Base-by-base conservation (phyloP, 1,140 invertebrate species). In the Sinella curviseta region DNA sequence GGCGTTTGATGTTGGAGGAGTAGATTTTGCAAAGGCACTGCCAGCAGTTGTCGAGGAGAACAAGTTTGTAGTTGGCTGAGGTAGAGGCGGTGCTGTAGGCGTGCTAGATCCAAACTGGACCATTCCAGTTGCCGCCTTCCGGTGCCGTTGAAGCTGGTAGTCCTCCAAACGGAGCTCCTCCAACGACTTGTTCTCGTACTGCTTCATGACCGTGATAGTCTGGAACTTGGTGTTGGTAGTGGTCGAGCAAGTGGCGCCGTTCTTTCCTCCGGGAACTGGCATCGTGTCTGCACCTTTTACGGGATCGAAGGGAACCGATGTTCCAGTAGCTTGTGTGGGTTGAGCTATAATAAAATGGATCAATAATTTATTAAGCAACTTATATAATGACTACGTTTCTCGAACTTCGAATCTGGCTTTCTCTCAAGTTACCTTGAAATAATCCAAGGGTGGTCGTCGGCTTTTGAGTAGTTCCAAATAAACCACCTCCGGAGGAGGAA, bases 201-300 rank as follows among this genome's bases (percentile, higher is more conserved):
- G 96, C 88, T 98, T 97, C 97, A 98, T 99, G 79, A 93, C 94
- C 3, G 95, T 97, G 55, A 99, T 98, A 85, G 96, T 97, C 86
- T 97, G 94, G 86, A 48, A 12, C 8, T 48, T n/a, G n/a, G n/a
- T n/a, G n/a, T 48, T 48, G 39, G 8, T 48, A 48, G 8, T 12
- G 20, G 99, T 96, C 78, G 89, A 95, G 82, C 91, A 91, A 0
- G 92, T 91, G 14, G 90, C 89, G 1, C 94, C 94, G 86, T 92
- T 92, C 87, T 97, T 98, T 74, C 95, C 90, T 88, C 98, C 93
- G 0, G 95, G 94, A 86, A 98, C 97, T 0, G 92, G 94, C 24
- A 95, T 95, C 67, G 91, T 92, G 0, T 95, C 91, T 0, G 96
- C 93, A 83, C n/a, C n/a, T 90, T 92, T 86, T 97, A 99, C 86